Percentiles rank a stretch among this genome's conserved stretches.
Conservation (phyloP, 2,888 invertebrate species). For the Acronicta aceris region DNA sequence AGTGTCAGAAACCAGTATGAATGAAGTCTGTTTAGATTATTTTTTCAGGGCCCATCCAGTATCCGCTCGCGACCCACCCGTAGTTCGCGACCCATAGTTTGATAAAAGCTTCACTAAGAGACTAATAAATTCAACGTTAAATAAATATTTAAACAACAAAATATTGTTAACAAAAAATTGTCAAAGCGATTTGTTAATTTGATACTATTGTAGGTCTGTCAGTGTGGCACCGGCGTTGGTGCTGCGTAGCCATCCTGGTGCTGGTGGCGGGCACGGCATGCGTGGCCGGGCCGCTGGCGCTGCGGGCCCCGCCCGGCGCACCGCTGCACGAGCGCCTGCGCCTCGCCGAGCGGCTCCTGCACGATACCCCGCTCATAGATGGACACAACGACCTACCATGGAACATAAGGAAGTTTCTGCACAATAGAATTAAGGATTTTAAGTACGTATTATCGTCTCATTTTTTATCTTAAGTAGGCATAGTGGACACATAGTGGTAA, state of each 20-base stretch:
- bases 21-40: no score
- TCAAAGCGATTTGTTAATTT: not conserved
- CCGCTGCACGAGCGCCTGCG: conserved; percentile 93
- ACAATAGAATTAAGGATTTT: conserved; percentile 96
- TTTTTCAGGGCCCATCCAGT: no score
- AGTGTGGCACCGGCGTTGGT: conserved; percentile 91
- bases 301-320: conserved; percentile 93
- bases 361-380: conserved; percentile 94
- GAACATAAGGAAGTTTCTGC: conserved; percentile 97
- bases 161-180: not conserved
- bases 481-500: no score
- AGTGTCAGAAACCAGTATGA: no score
- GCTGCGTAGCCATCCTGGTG: conserved; percentile 93
- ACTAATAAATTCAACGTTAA: no score
- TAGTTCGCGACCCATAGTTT: no score
- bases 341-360: conserved; percentile 92
- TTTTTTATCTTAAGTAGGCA: not conserved
- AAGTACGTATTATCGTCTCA: conserved; percentile 82
- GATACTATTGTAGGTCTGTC: conserved; percentile 74
- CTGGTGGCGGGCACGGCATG: conserved; percentile 94
- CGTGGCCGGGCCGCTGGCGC: conserved; percentile 94
- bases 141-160: no score
- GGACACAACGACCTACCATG: conserved; percentile 97
- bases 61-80: no score
- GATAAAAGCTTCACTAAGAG: no score